Base-by-base conservation (phyloP, 2,797 vertebrate species). In the Phataginus tetradactyla region DNA sequence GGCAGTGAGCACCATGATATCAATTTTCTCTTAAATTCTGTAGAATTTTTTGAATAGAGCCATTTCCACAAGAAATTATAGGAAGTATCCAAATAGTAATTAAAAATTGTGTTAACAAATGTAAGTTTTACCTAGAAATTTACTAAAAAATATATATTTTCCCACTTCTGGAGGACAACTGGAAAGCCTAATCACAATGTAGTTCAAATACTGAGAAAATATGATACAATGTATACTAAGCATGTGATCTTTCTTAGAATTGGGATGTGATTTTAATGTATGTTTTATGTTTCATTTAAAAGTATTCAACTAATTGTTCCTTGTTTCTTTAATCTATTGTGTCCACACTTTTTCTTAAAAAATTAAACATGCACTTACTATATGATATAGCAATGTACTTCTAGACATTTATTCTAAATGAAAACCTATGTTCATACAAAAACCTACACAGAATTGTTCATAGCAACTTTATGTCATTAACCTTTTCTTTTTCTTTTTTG, bases 251-350 rank as follows among this genome's bases (percentile, higher is more conserved):
- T 71, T 51, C n/a, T 61, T 55, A 83, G 18, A 61, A 2, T 18
- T 34, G 21, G 23, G 8, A 39, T 18, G 77, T 85, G 9, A 85
- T n/a, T 90, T 71, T 78, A 84, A 27, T 34, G 37, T 34, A 74
- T n/a, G 39, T 39, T 96, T 75, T 77, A 63, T n/a, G 55, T 75
- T 87, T 83, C 45, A 87, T n/a, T 61, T 71, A 49, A 81, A 74
- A 18, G 7, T 77, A 55, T 49, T 49, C 9, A 5, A 64, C 4
- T 57, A 92, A 29, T 20, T 57, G 3, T 61, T 69, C 2, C n/a
- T 88, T 74, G 12, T n/a, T 80, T 49, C 34, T 42, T 53, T 86
- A 25, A 80, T 29, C 55, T 86, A 7, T 11, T 68, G 4, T 25
- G 55, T 66, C 11, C 63, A 86, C 13, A n/a, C 3, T 11, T 57